A percentile compares a stretch with the other conserved stretches of the same genome.
These are phyloP conservation scores for Minunthozetes semirufus DNA, from an alignment of 2,888 invertebrate genomes.

Conservation along the genomic window DNA sequence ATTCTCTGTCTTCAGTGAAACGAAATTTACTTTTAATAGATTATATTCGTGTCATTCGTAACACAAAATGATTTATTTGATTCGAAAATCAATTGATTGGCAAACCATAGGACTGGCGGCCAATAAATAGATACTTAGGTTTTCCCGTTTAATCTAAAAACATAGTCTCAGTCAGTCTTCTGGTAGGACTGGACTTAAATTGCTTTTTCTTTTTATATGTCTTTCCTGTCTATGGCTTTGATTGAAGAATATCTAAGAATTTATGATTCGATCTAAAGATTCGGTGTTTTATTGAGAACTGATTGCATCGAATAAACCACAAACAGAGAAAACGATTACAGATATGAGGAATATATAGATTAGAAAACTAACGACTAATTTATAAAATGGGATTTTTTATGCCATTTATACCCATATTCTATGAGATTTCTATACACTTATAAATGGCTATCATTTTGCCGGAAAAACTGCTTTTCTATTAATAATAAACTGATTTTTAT, in stretches of 20 bases:
- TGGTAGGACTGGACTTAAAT: background rate
- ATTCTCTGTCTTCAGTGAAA: background rate
- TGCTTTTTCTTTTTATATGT: background rate
- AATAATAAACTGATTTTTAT: background rate
- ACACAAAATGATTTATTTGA: constrained; percentile 8
- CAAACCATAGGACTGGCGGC: background rate
- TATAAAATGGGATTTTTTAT: background rate
- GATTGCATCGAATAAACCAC: background rate
- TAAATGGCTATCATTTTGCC: background rate
- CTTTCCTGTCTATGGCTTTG: background rate
- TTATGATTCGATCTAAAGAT: background rate
- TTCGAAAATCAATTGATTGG: background rate
- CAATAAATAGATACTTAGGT: background rate
- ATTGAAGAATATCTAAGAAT: constrained; percentile 5
- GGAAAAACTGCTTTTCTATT: background rate
- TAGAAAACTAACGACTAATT: background rate
- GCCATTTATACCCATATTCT: no score
- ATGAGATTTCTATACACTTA: background rate
- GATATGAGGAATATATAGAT: background rate
- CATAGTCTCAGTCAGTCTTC: background rate
- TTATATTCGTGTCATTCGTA: background rate
- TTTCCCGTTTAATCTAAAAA: background rate
- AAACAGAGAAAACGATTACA: background rate
- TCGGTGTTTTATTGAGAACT: background rate
- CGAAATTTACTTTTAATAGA: background rate